Evolutionary conservation across 2,888 invertebrate species (phyloP).

Genomic region (Ennomos erosarius): DNA sequence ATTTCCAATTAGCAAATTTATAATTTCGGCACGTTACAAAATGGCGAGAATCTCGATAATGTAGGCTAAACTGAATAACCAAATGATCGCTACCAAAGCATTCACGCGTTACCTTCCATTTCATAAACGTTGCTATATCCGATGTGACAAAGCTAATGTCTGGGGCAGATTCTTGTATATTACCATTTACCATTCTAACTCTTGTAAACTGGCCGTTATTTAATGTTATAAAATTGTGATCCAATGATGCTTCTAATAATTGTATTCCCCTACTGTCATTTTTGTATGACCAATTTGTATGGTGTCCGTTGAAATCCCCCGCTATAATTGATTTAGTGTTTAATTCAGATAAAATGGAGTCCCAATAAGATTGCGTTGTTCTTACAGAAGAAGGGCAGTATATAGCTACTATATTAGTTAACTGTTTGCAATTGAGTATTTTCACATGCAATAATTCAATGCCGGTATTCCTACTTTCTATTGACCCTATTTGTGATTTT

Average conservation of each 20-base stretch:
- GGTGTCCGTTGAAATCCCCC: conserved; percentile 39
- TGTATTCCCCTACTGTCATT: conserved; percentile 20
- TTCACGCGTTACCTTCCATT: conserved; percentile 29
- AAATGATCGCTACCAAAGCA: conserved; percentile 28
- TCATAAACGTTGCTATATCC: conserved; percentile 15
- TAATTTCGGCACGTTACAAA: too few species aligned
- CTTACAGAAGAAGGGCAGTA: conserved; percentile 1
- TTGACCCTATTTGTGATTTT: neutral
- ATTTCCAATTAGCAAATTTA: too few species aligned
- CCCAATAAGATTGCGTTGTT: conserved; percentile 1
- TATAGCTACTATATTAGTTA: neutral
- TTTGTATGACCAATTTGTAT: conserved; percentile 22
- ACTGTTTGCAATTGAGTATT: neutral
- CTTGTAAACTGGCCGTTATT: conserved; percentile 32
- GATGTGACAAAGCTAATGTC: conserved; percentile 24
- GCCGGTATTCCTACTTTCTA: neutral
- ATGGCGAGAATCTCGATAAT: neutral
- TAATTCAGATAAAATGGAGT: too few species aligned
- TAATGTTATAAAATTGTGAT: conserved; percentile 24
- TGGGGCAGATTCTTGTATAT: neutral
- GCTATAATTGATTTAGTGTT: conserved; percentile 20
- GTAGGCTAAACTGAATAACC: conserved; percentile 1
- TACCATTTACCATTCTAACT: conserved; percentile 29
- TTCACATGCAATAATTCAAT: conserved; percentile 2
- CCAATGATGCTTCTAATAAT: conserved; percentile 20